A percentile compares a stretch with the other conserved stretches of the same genome.
Conservation (phyloP, 2,888 invertebrate species). For the Caenorhabditis drosophilae region DNA sequence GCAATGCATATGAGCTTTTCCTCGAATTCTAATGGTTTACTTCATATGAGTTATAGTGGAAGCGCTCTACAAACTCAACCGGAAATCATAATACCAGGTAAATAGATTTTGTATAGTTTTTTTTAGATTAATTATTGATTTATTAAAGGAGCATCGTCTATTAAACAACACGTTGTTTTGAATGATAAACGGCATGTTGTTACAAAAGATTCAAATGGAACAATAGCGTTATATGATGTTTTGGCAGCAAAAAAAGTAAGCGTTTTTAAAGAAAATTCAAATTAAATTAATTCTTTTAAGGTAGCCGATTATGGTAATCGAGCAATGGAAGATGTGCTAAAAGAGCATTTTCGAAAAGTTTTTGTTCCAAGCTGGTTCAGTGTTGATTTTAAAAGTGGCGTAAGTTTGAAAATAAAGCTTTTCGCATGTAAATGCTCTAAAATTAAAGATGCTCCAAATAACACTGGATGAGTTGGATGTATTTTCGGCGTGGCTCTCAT, state of each 20-base stretch:
- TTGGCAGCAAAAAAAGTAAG: constrained; percentile 49
- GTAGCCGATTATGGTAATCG: constrained; percentile 79
- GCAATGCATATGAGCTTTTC: not conserved
- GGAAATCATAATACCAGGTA: constrained; percentile 21
- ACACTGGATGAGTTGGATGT: constrained; percentile 98
- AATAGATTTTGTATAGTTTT: too few relatives aligned
- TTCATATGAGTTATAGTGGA: constrained; percentile 1
- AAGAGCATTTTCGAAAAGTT: constrained; percentile 87
- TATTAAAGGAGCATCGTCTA: constrained; percentile 88
- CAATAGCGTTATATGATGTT: constrained; percentile 91
- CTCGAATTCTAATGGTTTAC: not conserved
- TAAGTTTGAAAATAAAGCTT: constrained; percentile 71
- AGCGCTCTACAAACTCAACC: constrained; percentile 12
- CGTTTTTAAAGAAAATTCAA: not conserved
- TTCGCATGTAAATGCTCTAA: not conserved
- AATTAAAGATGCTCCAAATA: constrained; percentile 86
- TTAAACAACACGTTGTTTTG: constrained; percentile 86
- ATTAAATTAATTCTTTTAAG: constrained; percentile 7
- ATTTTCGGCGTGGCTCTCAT: constrained; percentile 97
- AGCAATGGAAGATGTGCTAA: constrained; percentile 82
- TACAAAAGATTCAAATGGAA: constrained; percentile 90
- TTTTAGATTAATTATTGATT: too few relatives aligned
- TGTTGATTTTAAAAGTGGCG: constrained; percentile 96
- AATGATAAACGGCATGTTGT: constrained; percentile 95
- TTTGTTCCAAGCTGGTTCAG: constrained; percentile 99